Base-by-base conservation (phyloP, 2,888 invertebrate genomes). In the Margaritifera margaritifera region DNA sequence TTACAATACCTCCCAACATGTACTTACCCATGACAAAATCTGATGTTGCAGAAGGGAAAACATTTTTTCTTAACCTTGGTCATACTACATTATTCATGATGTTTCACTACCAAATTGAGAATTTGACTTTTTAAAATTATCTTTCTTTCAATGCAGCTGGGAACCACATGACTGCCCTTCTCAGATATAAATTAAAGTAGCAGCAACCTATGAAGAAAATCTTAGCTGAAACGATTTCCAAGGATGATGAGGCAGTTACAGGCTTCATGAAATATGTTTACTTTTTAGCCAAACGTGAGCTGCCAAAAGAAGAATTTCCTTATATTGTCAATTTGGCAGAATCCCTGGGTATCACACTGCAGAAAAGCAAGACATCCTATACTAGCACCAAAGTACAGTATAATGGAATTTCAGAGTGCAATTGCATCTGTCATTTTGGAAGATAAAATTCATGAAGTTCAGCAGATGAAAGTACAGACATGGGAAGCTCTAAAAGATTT, bases 381-480 rank as follows among this genome's bases (percentile, higher is more conserved):
- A 65, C 53, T 22, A 60, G 55, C 42, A 11, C 27, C 20, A 53
- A 53, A 51, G n/a, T n/a, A n/a, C n/a, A 68, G 68, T 63, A 57
- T 70, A 11, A 59, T 64, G 24, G 68, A 74, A 57, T 56, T 74
- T 58, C 70, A 70, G n/a, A 24, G 54, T 42, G 65, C 60, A 19
- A 68, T 70, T 24, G 31, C 51, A 27, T 53, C 65, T 27, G 62
- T 70, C 11, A 65, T 68, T 19, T 8, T 67, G 24, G 64, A 68
- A n/a, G 64, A 62, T 22, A 55, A 51, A 24, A 11, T 64, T 6
- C 11, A 24, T 24, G 50, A 62, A n/a, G 63, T 69, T 19, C 24
- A 62, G 2, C 1, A 58, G 6, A 74, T 64, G 70, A 70, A 51
- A 74, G 70, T 22, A 71, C 70, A 6, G 74, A 70, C 61, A 67